A percentile compares a stretch with the other conserved stretches of the same genome.
phyloP scores from a whole-genome alignment of 2,888 invertebrate species.

The Phorcus lineatus region DNA sequence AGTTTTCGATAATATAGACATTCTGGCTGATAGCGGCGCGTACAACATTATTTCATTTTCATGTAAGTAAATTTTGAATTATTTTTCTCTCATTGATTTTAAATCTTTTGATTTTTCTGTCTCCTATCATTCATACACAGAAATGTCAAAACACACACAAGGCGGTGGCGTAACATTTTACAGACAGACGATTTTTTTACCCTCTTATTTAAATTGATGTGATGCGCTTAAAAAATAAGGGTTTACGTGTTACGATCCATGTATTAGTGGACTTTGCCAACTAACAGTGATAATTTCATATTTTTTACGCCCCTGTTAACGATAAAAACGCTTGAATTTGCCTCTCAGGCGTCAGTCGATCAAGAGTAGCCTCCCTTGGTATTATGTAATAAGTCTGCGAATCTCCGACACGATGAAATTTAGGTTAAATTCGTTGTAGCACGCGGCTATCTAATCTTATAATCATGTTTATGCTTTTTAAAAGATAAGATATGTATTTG shows the following conservation, averaged over 20 bases:
- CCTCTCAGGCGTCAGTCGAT: background rate
- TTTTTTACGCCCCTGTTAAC: background rate
- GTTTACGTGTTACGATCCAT: no score
- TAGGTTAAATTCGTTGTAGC: background rate
- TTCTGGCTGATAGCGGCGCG: background rate
- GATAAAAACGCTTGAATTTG: background rate
- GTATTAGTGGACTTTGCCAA: background rate
- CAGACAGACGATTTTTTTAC: conserved; percentile 22
- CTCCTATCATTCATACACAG: background rate
- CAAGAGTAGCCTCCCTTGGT: conserved; percentile 8
- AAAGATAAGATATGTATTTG: no score
- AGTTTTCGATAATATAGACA: conserved; percentile 1
- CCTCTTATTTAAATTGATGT: background rate
- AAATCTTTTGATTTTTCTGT: background rate
- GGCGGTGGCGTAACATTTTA: conserved; percentile 12
- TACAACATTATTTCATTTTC: background rate
- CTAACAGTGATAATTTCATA: background rate
- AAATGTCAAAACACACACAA: conserved; percentile 10
- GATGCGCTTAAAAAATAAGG: background rate
- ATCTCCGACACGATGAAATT: background rate
- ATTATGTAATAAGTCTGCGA: conserved; percentile 19
- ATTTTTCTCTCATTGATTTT: background rate
- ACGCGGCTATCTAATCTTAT: no score
- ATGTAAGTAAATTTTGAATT: conserved; percentile 14
- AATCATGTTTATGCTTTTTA: no score